These are phyloP conservation scores for Glaucopsyche alexis DNA, from an alignment of 2,888 invertebrate genomes.

Conservation along the genomic window DNA sequence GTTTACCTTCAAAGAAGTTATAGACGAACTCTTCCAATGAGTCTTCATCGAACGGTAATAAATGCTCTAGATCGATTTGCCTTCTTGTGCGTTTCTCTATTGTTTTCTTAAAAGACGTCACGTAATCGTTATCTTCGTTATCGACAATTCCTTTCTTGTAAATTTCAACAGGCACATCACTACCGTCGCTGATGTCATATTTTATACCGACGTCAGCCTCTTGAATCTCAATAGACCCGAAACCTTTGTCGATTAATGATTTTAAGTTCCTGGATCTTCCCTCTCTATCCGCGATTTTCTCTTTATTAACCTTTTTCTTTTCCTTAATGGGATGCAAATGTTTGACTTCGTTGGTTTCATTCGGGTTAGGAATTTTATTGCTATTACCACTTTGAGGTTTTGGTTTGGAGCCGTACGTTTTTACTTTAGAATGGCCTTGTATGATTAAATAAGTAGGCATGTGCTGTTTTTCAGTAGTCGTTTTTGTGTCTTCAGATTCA, in stretches of 20 bases:
- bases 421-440: slow-evolving; percentile 92
- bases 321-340: slow-evolving; percentile 76
- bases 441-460: slow-evolving; percentile 88
- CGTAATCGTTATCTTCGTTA: slow-evolving; percentile 66
- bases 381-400: slow-evolving; percentile 54
- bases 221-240: slow-evolving; percentile 78
- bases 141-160: slow-evolving; percentile 82
- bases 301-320: slow-evolving; percentile 57
- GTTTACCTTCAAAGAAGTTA: slow-evolving; percentile 61
- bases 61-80: slow-evolving; percentile 66
- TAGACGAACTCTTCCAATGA: slow-evolving; percentile 66
- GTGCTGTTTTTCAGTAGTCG: slow-evolving; percentile 71
- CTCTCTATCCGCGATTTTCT: slow-evolving; percentile 49
- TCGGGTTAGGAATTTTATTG: slow-evolving; percentile 77
- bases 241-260: slow-evolving; percentile 60
- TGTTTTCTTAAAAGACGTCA: slow-evolving; percentile 39
- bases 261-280: slow-evolving; percentile 64
- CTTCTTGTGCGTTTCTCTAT: slow-evolving; percentile 53
- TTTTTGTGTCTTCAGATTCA: slow-evolving; percentile 53
- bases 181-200: slow-evolving; percentile 79
- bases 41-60: slow-evolving; percentile 69
- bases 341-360: slow-evolving; percentile 77
- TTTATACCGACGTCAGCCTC: slow-evolving; percentile 80
- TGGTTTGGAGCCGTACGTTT: slow-evolving; percentile 86
- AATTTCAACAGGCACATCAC: slow-evolving; percentile 74